phyloP scores from a whole-genome alignment of 2,113 vertebrate species.

The Takifugu flavidus region DNA sequence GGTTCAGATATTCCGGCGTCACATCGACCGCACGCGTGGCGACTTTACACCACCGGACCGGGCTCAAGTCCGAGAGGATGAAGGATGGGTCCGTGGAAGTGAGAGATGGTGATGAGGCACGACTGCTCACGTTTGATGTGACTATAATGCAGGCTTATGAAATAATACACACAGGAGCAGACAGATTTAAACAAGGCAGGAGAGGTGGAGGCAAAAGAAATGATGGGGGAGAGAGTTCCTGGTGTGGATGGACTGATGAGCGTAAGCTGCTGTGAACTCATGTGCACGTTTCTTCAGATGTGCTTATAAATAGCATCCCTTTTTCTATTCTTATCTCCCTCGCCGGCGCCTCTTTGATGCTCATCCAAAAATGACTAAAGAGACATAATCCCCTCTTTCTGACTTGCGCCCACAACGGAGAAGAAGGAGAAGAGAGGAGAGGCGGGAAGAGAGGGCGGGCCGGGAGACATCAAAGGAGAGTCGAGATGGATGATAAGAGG shows the following conservation, averaged over 20 bases:
- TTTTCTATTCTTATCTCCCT: conserved; percentile 63
- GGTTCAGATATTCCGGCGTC: no score
- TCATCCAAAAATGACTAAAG: conserved; percentile 47
- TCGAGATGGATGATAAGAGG: conserved; percentile 27
- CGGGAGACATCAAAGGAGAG: conserved; percentile 7
- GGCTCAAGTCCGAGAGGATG: no score
- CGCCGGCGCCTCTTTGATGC: conserved; percentile 51
- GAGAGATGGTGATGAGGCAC: no score
- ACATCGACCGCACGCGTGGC: no score
- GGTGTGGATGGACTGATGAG: conserved; percentile 6
- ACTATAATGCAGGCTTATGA: no score
- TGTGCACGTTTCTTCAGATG: conserved; percentile 37
- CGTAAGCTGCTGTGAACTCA: no score
- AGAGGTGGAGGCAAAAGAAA: no score
- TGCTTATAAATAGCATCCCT: conserved; percentile 58
- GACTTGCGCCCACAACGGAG: conserved; percentile 25
- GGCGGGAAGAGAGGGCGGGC: neutral
- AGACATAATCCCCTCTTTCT: conserved; percentile 50
- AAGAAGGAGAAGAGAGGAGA: conserved; percentile 35
- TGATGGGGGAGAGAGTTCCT: neutral
- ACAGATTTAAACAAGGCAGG: no score
- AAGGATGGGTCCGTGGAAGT: no score
- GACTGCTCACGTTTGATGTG: no score
- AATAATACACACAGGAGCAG: no score
- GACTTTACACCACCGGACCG: no score